phyloP scores from a whole-genome alignment of 2,797 vertebrate genomes.

The Steatocranus sp. region DNA sequence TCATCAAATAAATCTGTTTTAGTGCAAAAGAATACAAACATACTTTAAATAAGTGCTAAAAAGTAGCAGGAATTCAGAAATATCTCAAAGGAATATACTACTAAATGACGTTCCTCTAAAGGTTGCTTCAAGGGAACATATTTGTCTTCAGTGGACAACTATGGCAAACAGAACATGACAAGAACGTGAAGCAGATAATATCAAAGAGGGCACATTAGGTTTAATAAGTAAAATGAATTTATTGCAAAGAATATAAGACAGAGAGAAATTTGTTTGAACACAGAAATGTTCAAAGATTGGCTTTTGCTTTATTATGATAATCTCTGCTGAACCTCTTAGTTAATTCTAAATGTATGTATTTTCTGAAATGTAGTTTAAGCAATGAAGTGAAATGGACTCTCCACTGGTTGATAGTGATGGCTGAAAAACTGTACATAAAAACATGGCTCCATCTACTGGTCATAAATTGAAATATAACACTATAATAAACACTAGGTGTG shows the following conservation, averaged over 20 bases:
- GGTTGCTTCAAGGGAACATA: background rate
- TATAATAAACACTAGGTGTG: background rate
- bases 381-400: background rate
- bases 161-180: background rate
- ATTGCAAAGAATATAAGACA: background rate
- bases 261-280: background rate
- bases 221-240: background rate
- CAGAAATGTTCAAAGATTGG: background rate
- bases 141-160: background rate
- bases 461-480: background rate
- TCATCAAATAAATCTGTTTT: background rate
- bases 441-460: conserved; percentile 65
- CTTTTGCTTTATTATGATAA: background rate
- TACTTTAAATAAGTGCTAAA: background rate
- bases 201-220: background rate
- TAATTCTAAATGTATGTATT: background rate
- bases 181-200: background rate
- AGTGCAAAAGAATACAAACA: background rate
- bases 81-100: background rate
- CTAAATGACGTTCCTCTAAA: background rate
- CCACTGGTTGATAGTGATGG: background rate
- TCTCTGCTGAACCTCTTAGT: background rate
- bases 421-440: background rate
- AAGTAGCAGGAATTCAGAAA: background rate
- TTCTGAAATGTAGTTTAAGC: background rate